Conservation (phyloP, 2,888 invertebrate species). For the Scaptomyza reducta region DNA sequence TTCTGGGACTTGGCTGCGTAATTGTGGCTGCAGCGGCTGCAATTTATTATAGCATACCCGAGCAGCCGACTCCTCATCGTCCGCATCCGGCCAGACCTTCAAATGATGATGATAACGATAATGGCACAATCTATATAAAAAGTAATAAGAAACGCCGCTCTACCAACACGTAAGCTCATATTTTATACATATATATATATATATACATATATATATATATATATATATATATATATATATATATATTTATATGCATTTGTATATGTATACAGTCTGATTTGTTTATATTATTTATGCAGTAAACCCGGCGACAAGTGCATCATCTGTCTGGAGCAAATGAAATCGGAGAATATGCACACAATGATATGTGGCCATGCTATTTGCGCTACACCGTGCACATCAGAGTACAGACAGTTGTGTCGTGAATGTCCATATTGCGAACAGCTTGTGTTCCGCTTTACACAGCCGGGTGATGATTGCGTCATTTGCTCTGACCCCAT, state of each 20-base stretch:
- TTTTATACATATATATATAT: not conserved
- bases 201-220: not conserved
- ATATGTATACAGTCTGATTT: not conserved
- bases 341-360: conserved; percentile 8
- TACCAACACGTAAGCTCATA: conserved; percentile 14
- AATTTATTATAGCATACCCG: conserved; percentile 30
- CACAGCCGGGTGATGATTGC: conserved; percentile 50
- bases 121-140: not conserved
- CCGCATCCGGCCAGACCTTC: not conserved
- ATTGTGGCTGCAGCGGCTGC: conserved; percentile 28
- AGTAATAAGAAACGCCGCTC: accelerated
- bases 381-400: conserved; percentile 31
- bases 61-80: not conserved
- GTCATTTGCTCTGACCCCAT: conserved; percentile 56
- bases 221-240: not conserved
- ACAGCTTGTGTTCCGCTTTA: conserved; percentile 1
- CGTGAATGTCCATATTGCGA: conserved; percentile 41
- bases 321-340: conserved; percentile 27
- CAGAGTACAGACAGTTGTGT: not conserved
- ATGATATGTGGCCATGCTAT: conserved; percentile 59
- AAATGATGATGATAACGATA: not conserved
- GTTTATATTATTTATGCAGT: conserved; percentile 20
- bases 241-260: not conserved
- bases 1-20: conserved; percentile 33
- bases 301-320: conserved; percentile 46